phyloP scores from a whole-genome alignment of 2,113 vertebrate species.

The Syngnathoides biaculeatus region DNA sequence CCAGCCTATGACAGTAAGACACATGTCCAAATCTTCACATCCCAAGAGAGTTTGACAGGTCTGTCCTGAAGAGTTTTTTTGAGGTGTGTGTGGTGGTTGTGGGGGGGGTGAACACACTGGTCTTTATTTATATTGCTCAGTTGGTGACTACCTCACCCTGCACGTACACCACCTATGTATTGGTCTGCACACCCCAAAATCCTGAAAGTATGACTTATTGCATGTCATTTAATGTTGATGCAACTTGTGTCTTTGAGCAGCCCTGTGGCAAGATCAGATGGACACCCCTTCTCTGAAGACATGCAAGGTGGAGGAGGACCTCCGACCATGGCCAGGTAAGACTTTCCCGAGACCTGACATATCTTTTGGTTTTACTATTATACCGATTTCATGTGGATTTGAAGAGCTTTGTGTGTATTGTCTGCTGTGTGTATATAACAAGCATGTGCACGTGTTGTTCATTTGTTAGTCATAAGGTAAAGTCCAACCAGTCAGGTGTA shows the following conservation, averaged over 20 bases:
- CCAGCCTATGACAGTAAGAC: conserved; percentile 60
- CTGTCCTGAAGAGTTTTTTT: conserved; percentile 34
- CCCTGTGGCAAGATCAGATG: conserved; percentile 69
- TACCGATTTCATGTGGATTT: background rate
- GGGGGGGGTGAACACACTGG: conserved; percentile 27
- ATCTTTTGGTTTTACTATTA: background rate
- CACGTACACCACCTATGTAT: conserved; percentile 12
- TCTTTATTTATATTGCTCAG: conserved; percentile 24
- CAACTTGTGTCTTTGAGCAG: conserved; percentile 44
- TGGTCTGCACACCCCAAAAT: background rate
- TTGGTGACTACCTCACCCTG: conserved; percentile 14
- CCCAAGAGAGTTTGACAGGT: conserved; percentile 51
- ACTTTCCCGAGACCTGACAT: conserved; percentile 4
- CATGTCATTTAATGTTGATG: conserved; percentile 17
- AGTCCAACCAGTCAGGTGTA: conserved; percentile 8
- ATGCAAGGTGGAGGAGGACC: conserved; percentile 72
- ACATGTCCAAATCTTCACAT: conserved; percentile 53
- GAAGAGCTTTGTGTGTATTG: background rate
- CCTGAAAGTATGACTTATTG: background rate
- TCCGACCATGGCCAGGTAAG: conserved; percentile 70
- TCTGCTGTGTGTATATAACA: background rate
- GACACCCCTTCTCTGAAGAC: conserved; percentile 67
- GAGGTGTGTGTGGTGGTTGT: too few relatives aligned
- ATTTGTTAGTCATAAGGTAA: conserved; percentile 9
- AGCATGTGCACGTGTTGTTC: background rate